Percentiles rank a stretch among this genome's conserved stretches.
Conservation (phyloP, 2,888 invertebrate genomes). For the Bimastos eiseni region DNA sequence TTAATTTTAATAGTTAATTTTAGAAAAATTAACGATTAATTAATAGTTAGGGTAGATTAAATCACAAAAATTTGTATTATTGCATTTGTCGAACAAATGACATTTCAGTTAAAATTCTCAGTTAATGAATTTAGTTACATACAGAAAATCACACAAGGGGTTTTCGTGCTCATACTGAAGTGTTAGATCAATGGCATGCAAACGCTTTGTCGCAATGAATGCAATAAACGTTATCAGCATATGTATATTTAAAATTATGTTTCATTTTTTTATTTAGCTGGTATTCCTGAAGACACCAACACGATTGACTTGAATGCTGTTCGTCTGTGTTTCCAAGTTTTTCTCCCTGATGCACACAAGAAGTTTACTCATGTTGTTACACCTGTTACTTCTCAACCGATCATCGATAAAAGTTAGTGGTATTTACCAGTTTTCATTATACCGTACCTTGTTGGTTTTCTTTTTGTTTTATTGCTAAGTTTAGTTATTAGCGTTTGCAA, state of each 20-base stretch:
- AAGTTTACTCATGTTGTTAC: slow-evolving; percentile 73
- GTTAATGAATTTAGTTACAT: too few species aligned
- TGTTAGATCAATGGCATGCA: too few species aligned
- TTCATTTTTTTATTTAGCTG: slow-evolving; percentile 19
- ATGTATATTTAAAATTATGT: not conserved
- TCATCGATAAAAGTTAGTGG: slow-evolving; percentile 83
- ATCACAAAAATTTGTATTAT: too few species aligned
- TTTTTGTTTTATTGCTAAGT: not conserved
- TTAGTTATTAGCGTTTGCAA: not conserved
- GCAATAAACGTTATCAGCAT: too few species aligned
- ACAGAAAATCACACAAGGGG: too few species aligned
- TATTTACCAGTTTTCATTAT: not conserved
- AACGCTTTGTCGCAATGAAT: too few species aligned
- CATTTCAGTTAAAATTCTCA: too few species aligned
- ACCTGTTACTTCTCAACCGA: slow-evolving; percentile 85
- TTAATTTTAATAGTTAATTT: too few species aligned
- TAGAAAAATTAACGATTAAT: too few species aligned
- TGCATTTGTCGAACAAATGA: too few species aligned
- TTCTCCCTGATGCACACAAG: slow-evolving; percentile 71
- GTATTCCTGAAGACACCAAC: slow-evolving; percentile 71
- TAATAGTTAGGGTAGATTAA: too few species aligned
- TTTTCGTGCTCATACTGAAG: too few species aligned
- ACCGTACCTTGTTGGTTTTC: not conserved
- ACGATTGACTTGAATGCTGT: slow-evolving; percentile 89
- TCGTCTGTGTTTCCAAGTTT: slow-evolving; percentile 87